These are phyloP conservation scores for Cladopsammia gracilis DNA, from an alignment of 64 coral and sea anemone species.

Conservation along the genomic window DNA sequence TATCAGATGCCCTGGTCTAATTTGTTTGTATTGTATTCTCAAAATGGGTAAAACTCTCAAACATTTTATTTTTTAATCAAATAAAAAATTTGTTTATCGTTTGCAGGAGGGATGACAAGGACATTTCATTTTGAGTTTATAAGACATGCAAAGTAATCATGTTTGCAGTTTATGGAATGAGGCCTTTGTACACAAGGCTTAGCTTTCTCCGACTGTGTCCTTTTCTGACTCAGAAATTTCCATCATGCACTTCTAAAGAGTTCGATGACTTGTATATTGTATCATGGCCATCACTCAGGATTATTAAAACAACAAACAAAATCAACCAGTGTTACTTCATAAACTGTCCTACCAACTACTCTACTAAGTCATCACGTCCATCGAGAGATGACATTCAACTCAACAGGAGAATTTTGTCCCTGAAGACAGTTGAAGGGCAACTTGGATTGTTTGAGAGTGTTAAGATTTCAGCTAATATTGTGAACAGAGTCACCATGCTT, in stretches of 20 bases:
- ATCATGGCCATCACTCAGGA: background rate
- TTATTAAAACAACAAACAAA: background rate
- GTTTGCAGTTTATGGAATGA: background rate
- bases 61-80: too few species aligned
- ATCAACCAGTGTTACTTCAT: background rate
- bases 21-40: too few species aligned
- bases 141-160: background rate
- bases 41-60: too few species aligned
- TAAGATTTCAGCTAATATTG: background rate
- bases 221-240: background rate
- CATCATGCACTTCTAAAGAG: background rate
- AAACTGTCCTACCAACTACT: background rate
- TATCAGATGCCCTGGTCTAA: too few species aligned
- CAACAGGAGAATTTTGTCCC: background rate
- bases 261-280: background rate
- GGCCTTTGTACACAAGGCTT: background rate
- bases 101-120: too few species aligned
- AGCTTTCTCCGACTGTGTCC: background rate
- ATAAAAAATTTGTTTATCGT: too few species aligned
- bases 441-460: conserved; percentile 2
- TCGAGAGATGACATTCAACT: background rate
- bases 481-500: background rate
- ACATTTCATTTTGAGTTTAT: too few species aligned
- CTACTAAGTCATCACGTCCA: background rate
- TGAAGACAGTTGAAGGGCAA: background rate